Conservation (phyloP, 2,797 vertebrate genomes). For the Coreius guichenoti region DNA sequence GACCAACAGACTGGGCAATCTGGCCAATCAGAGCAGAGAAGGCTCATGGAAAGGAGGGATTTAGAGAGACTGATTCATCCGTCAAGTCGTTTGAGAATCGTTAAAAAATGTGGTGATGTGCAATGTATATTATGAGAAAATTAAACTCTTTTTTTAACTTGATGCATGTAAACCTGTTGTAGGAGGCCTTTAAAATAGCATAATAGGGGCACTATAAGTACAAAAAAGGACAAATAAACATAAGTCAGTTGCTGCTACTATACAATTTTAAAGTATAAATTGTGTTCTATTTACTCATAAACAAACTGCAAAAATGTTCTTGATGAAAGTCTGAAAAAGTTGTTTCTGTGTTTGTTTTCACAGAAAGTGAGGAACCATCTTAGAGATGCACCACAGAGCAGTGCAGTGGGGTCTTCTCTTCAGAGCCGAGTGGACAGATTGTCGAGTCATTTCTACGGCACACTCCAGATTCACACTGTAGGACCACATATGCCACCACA, state of each 20-base stretch:
- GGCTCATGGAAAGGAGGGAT: too few relatives aligned
- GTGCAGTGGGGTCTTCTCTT: constrained; percentile 39
- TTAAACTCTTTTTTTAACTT: too few relatives aligned
- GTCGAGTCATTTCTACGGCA: constrained; percentile 50
- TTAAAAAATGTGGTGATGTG: too few relatives aligned
- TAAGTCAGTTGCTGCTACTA: background rate
- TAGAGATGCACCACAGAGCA: constrained; percentile 13
- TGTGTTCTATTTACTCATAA: background rate
- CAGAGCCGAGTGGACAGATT: constrained; percentile 57
- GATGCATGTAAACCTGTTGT: too few relatives aligned
- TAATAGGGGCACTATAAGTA: background rate
- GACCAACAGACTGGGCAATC: too few relatives aligned
- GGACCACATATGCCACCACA: constrained; percentile 60
- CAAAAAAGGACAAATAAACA: background rate
- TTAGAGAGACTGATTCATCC: too few relatives aligned
- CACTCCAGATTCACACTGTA: constrained; percentile 55
- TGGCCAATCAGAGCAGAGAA: too few relatives aligned
- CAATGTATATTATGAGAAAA: too few relatives aligned
- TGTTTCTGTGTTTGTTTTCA: background rate
- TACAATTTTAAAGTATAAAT: background rate
- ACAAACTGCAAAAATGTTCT: background rate
- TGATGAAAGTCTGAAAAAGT: constrained; percentile 5
- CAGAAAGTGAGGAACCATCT: constrained; percentile 5
- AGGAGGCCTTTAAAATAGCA: too few relatives aligned
- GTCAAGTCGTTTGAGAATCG: too few relatives aligned